These are phyloP conservation scores for Meda fulgida DNA, from an alignment of 2,797 vertebrate species.

Conservation along the genomic window DNA sequence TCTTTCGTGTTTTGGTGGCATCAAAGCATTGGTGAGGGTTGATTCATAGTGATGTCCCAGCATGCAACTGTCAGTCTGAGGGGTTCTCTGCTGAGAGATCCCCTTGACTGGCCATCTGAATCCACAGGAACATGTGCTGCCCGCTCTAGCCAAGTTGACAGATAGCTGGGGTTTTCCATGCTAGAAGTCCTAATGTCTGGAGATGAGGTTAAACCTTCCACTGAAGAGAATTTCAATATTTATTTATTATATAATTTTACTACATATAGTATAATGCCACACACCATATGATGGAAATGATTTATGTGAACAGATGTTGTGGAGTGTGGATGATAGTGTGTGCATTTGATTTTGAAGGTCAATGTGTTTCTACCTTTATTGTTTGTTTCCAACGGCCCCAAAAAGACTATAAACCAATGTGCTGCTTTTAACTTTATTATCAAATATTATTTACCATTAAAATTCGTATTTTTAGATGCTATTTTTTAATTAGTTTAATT, in stretches of 20 bases:
- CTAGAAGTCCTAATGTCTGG: constrained; percentile 50
- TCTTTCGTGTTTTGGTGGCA: constrained; percentile 63
- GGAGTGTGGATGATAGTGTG: neutral
- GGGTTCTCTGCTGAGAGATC: constrained; percentile 62
- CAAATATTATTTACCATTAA: neutral
- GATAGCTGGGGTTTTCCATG: constrained; percentile 58
- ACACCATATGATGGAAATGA: constrained; percentile 15
- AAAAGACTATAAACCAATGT: neutral
- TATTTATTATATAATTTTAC: constrained; percentile 22
- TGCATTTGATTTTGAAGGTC: constrained; percentile 8
- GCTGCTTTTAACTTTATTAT: neutral
- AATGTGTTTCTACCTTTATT: constrained; percentile 5
- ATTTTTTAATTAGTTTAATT: neutral
- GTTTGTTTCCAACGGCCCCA: neutral
- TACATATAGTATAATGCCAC: constrained; percentile 9
- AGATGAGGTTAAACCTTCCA: constrained; percentile 17
- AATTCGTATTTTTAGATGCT: neutral
- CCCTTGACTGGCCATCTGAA: constrained; percentile 69
- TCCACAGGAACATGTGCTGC: constrained; percentile 63
- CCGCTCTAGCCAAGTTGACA: constrained; percentile 62
- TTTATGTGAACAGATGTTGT: constrained; percentile 26
- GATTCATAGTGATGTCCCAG: constrained; percentile 62
- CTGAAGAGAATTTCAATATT: neutral
- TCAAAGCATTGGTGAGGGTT: constrained; percentile 50
- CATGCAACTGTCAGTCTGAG: constrained; percentile 65